Evolutionary conservation across 1,140 invertebrate genomes (phyloP), one percentile per base, ranked within the genome.

Genomic region (Trichoplusia ni): DNA sequence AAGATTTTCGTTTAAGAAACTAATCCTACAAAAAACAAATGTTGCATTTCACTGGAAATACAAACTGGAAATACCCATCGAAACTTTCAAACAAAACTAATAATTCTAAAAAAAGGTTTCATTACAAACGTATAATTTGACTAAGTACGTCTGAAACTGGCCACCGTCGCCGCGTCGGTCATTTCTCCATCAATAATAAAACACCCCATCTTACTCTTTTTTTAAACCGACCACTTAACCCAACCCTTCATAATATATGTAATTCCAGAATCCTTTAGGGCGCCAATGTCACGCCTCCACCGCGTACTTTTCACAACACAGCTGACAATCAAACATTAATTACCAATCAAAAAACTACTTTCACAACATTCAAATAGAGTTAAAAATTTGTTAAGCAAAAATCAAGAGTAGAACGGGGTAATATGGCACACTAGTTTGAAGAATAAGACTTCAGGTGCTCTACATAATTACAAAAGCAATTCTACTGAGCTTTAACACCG

Each of bases 261-360:
- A 86, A 86, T 86, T 86, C 82, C 64, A 77, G 73, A 81, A 82
- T 75, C 82, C 80, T 77, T 74, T 56, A 75, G 80, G 82, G 85
- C 81, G 86, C 73, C 81, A 89, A 88, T 88, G 84, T 89, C 84
- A 86, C 85, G 86, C 86, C 86, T 89, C 75, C 69, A 76, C 72
- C 67, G 79, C 82, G 70, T 81, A 81, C 77, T 81, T 81, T 74
- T 58, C 74, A 81, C 77, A 84, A 84, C 81, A 79, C 75, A 79
- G 81, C 78, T 78, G 79, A 76, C 60, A 63, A 44, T 70, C 67
- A 18, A 44, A 59, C 0, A n/a, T 6, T 9, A 6, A 5, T 44
- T 29, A 21, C 0, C 3, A n/a, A n/a, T n/a, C n/a, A 4, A 80
- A 77, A 74, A 59, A 21, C 9, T 16, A 75, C 77, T 59, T 31